These are phyloP conservation scores for Merodon equestris DNA, from an alignment of 2,888 invertebrate species.

Conservation along the genomic window DNA sequence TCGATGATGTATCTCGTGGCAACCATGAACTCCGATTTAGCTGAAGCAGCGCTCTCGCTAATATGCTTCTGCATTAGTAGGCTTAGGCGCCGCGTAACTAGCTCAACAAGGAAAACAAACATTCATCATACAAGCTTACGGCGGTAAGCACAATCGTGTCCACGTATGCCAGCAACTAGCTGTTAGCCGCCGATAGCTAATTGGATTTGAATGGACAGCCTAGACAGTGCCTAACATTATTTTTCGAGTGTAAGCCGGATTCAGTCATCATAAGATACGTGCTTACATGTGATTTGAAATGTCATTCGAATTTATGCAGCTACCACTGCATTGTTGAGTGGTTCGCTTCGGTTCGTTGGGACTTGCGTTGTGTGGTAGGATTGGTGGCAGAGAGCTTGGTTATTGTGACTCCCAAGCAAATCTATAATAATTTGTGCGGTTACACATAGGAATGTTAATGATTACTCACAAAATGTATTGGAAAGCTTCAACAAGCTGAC, in stretches of 20 bases:
- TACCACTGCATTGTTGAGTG: slow-evolving; percentile 10
- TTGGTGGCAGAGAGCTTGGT: too few species aligned
- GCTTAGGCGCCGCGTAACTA: slow-evolving; percentile 40
- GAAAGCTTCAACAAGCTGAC: too few species aligned
- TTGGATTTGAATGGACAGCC: slow-evolving; percentile 57
- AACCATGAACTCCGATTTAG: slow-evolving; percentile 27
- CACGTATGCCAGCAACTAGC: background rate
- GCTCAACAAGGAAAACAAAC: background rate
- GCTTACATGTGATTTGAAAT: slow-evolving; percentile 46
- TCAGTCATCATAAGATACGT: slow-evolving; percentile 51
- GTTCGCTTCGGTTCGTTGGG: background rate
- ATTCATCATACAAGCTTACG: too few species aligned
- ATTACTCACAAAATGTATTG: too few species aligned
- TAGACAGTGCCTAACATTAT: background rate
- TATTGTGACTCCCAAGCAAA: too few species aligned
- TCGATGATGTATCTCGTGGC: slow-evolving; percentile 29
- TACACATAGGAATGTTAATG: too few species aligned
- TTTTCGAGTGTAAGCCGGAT: slow-evolving; percentile 42
- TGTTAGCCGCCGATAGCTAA: slow-evolving; percentile 18
- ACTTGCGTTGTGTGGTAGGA: too few species aligned
- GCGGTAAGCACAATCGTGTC: too few species aligned
- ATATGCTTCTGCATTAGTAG: slow-evolving; percentile 39
- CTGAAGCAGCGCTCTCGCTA: slow-evolving; percentile 31
- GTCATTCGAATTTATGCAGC: slow-evolving; percentile 36
- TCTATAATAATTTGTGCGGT: too few species aligned